Evolutionary conservation across 2,888 invertebrate genomes (phyloP).

Genomic region (Meiosimyza platycephala): DNA sequence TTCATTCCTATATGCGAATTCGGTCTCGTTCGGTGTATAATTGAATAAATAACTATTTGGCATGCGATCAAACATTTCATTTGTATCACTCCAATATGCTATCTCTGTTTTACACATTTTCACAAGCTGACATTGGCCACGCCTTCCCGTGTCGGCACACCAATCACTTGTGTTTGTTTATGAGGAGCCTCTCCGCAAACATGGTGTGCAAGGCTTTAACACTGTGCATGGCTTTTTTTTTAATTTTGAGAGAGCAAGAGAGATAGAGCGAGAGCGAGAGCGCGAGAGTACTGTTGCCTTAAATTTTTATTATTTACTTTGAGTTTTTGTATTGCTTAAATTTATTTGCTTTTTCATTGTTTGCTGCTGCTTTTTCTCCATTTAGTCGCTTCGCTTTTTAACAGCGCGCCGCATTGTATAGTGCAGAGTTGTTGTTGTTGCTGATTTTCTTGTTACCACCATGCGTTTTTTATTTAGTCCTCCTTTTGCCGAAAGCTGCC

Average conservation of each 20-base stretch:
- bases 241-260: neutral
- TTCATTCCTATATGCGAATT: too few relatives aligned
- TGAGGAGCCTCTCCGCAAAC: slow-evolving; percentile 22
- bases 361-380: slow-evolving; percentile 19
- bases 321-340: neutral
- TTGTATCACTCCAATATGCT: neutral
- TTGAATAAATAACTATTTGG: too few relatives aligned
- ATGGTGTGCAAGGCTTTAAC: slow-evolving; percentile 1
- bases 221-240: neutral
- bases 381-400: slow-evolving; percentile 30
- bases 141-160: slow-evolving; percentile 24
- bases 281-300: too few relatives aligned
- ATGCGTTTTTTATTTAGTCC: slow-evolving; percentile 47
- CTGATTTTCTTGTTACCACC: slow-evolving; percentile 51
- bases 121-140: slow-evolving; percentile 19
- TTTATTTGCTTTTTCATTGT: slow-evolving; percentile 21
- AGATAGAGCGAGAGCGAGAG: too few relatives aligned
- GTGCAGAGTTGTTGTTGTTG: slow-evolving; percentile 32
- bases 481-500: neutral
- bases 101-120: neutral
- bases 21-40: too few relatives aligned
- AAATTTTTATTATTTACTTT: neutral
- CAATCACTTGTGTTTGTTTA: slow-evolving; percentile 32
- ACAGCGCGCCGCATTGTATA: slow-evolving; percentile 21
- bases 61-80: neutral